Base-by-base conservation (phyloP, 92 coral and sea anemone species). In the Heteractis magnifica region DNA sequence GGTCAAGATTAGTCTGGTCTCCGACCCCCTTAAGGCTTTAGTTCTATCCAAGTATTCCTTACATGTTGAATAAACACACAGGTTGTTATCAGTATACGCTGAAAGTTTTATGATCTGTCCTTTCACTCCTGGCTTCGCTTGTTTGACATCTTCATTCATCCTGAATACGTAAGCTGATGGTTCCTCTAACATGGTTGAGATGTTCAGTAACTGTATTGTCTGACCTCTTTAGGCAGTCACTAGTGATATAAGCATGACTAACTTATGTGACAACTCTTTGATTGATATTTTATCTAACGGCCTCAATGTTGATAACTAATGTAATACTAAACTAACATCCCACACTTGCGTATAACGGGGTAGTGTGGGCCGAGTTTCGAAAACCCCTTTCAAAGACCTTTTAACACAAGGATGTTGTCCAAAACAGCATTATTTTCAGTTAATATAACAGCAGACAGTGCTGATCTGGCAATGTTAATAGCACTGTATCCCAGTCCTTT, bases 401-500 rank as follows among this genome's bases (percentile, higher is more conserved):
- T 65, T 65, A 65, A 65, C 72, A 65, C 3, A 65, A 6, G 72
- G 72, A 15, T 65, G 9, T 65, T 65, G 21, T 65, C 72, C 72
- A 65, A 65, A 65, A 65, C 72, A 8, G 19, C 0, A 65, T 65
- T 65, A 2, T 65, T 65, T 16, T 16, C 72, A 65, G 72, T 16
- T 65, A 65, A 65, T 65, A 65, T 65, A 65, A 65, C 16, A 16
- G 72, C 72, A 53, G 56, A 53, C 56, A 53, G 56, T 53, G 56
- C 56, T 2, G 56, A 53, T 53, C 56, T 53, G 56, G 56, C 85
- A 65, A 78, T 85, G 51, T 85, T 85, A 19, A 79, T 81, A 4
- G 60, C 20, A 65, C 82, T 58, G 70, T 84, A 78, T 14, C 85
- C 81, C 6, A 65, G 75, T 81, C 86, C 26, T 65, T 73, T 21